Base-by-base conservation (phyloP, 2,888 invertebrate species). In the Carcina quercana region DNA sequence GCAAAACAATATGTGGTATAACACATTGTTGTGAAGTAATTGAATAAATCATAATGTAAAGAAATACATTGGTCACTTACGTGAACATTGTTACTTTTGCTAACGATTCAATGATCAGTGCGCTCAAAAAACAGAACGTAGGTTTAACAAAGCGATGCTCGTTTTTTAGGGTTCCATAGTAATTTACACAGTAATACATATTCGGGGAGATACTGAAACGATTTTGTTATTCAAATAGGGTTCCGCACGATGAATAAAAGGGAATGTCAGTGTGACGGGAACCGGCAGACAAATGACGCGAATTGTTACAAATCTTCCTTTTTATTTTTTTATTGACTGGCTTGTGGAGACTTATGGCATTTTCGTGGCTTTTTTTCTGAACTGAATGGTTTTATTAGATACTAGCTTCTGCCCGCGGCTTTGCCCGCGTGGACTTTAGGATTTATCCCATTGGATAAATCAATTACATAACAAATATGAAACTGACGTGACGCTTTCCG, bases 151-250 rank as follows among this genome's bases (percentile, higher is more conserved):
- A 17, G 5, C 5, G 17, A 17, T 17, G 17, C 7, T 17, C 17
- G 13, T n/a, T 14, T 14, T 22, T 24, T 24, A 11, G 3, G 15
- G 28, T 13, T 15, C 19, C 10, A 22, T 13, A 12, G 24, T 3
- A 11, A 3, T 14, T 10, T 12, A 10, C 30, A 17, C 3, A 26
- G 13, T n/a, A n/a, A n/a, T n/a, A n/a, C n/a, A n/a, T n/a, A n/a
- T 15, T 30, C 22, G 22, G 22, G 12, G 22, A 21, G 25, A 21
- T 28, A 25, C 14, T 37, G 29, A 32, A 26, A 30, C 19, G 28
- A 33, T 37, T 40, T 39, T 46, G 37, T 42, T 44, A 42, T 44
- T 46, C 46, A 46, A 42, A 46, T 44, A 39, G 39, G 34, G 35
- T 32, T 34, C 37, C 38, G 25, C 34, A 33, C 34, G 30, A 35